phyloP scores from a whole-genome alignment of 2,888 invertebrate genomes.

The Spatulosminthurus flaviceps region DNA sequence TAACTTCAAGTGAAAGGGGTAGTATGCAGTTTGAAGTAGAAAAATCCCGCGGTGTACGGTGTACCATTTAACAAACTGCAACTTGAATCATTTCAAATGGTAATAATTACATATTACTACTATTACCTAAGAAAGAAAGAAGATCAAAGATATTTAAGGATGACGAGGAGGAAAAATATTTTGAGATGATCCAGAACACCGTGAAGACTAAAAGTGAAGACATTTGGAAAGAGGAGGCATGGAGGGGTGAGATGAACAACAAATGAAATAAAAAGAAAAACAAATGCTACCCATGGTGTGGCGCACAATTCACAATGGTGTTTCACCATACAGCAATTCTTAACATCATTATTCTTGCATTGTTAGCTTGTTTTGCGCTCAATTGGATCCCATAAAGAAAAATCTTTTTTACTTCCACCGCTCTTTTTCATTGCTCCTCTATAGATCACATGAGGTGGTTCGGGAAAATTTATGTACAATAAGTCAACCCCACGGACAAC shows the following conservation, averaged over 20 bases:
- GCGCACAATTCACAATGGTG: slow-evolving; percentile 29
- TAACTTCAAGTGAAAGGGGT: not conserved
- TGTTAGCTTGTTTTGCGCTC: slow-evolving; percentile 40
- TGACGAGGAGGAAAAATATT: not conserved
- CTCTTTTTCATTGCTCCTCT: not conserved
- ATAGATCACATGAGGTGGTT: slow-evolving; percentile 12
- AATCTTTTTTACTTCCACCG: slow-evolving; percentile 22
- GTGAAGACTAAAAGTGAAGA: not conserved
- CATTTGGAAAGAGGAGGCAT: not conserved
- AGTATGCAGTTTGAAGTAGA: not conserved
- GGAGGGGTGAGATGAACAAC: not conserved
- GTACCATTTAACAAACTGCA: not conserved
- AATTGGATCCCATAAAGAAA: slow-evolving; percentile 27
- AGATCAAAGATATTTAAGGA: not conserved
- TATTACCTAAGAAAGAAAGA: no score
- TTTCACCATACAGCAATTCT: not conserved
- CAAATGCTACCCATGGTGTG: slow-evolving; percentile 25
- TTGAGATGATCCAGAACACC: not conserved
- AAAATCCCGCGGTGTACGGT: not conserved
- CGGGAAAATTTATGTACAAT: no score
- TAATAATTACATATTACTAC: no score
- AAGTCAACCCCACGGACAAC: no score
- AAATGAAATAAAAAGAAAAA: slow-evolving; percentile 34
- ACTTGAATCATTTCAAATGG: not conserved
- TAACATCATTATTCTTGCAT: slow-evolving; percentile 38